These are phyloP conservation scores for Hippocampus comes DNA, from an alignment of 2,113 vertebrate genomes.

Conservation along the genomic window DNA sequence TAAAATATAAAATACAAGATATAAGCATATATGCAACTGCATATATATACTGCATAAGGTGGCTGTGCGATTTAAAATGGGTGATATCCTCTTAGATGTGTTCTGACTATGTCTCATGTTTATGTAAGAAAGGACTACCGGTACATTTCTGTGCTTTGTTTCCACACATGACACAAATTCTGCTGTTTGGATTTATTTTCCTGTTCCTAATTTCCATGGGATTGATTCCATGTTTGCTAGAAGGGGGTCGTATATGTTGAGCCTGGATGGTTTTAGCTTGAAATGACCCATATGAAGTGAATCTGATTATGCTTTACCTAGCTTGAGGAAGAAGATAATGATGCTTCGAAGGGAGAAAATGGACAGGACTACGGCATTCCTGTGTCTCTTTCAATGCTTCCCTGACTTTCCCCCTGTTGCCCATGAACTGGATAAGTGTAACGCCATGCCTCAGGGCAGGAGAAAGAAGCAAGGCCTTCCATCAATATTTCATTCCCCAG, in stretches of 20 bases:
- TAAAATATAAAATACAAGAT: no score
- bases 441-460: constrained; percentile 20
- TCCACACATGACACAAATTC: constrained; percentile 12
- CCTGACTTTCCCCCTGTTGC: constrained; percentile 37
- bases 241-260: constrained; percentile 43
- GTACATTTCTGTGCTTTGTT: constrained; percentile 6
- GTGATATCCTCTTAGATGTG: background rate
- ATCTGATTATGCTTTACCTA: constrained; percentile 41
- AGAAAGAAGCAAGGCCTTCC: constrained; percentile 43
- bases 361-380: constrained; percentile 9
- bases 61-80: no score
- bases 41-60: no score
- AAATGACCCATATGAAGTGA: constrained; percentile 42
- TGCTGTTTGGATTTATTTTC: constrained; percentile 32
- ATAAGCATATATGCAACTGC: no score
- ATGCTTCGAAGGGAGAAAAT: constrained; percentile 16
- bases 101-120: background rate
- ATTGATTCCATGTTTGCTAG: constrained; percentile 50
- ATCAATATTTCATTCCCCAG: constrained; percentile 62
- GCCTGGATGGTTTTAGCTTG: constrained; percentile 27
- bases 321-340: constrained; percentile 25
- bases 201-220: constrained; percentile 35
- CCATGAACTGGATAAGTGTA: constrained; percentile 33
- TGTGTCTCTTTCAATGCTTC: constrained; percentile 36
- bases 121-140: background rate